A percentile compares a stretch with the other conserved stretches of the same genome.
Evolutionary conservation across 2,113 vertebrate species (phyloP).

Genomic region (Chrysemys picta): DNA sequence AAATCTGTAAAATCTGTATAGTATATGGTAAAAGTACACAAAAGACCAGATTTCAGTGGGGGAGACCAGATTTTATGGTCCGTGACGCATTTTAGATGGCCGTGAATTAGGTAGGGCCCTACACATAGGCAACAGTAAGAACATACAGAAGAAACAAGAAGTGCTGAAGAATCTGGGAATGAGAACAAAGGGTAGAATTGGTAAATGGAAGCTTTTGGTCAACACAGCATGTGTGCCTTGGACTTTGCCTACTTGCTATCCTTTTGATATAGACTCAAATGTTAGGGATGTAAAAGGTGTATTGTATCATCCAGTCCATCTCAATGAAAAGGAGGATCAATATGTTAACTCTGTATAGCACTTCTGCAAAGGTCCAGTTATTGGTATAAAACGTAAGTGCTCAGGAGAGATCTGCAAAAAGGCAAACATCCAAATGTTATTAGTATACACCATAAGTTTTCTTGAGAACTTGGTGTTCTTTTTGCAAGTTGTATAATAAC

Average conservation of each 20-base stretch:
- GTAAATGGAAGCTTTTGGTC: not conserved
- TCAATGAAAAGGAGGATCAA: not conserved
- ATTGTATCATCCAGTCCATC: not conserved
- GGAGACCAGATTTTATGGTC: too few relatives aligned
- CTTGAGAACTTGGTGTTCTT: slow-evolving; percentile 8
- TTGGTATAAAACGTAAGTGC: not conserved
- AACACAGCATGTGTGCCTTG: not conserved
- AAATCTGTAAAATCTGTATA: too few relatives aligned
- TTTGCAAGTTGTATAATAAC: not conserved
- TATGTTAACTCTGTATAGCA: not conserved
- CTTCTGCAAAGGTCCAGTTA: not conserved
- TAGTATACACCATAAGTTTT: not conserved
- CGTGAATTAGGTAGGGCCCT: too few relatives aligned
- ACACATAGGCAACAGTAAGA: not conserved
- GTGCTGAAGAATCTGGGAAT: not conserved
- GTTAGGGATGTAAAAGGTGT: not conserved
- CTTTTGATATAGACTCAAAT: not conserved
- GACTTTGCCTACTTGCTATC: not conserved
- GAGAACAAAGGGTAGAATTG: not conserved
- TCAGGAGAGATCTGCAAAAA: not conserved
- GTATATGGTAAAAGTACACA: too few relatives aligned
- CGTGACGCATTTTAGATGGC: too few relatives aligned
- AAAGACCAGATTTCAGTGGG: too few relatives aligned
- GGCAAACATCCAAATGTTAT: not conserved
- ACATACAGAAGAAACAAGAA: not conserved